phyloP scores from a whole-genome alignment of 2,888 invertebrate species.

The Diplolepis rosae region DNA sequence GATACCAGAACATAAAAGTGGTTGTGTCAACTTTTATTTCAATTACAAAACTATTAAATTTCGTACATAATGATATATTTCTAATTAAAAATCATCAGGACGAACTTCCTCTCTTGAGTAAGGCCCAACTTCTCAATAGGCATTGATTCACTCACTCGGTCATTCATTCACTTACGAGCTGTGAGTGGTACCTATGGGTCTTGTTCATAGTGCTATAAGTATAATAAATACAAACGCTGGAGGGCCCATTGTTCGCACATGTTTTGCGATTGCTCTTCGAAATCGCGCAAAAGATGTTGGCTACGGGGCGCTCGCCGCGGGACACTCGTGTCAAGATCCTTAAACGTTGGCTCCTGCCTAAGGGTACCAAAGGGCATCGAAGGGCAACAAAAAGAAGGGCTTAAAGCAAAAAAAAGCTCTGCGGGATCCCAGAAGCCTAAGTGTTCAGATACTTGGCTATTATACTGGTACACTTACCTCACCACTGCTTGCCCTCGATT shows the following conservation, averaged over 20 bases:
- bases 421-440: conserved; percentile 49
- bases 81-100: not conserved
- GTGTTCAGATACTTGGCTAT: conserved; percentile 36
- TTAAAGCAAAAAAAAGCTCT: conserved; percentile 47
- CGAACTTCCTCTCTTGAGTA: not conserved
- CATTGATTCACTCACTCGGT: not conserved
- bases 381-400: conserved; percentile 25
- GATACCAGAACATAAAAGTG: no score
- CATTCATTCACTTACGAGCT: conserved; percentile 39
- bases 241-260: conserved; percentile 63
- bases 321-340: conserved; percentile 47
- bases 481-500: conserved; percentile 23
- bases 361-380: conserved; percentile 13
- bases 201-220: conserved; percentile 59
- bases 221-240: conserved; percentile 65
- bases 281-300: conserved; percentile 50
- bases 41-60: not conserved
- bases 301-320: conserved; percentile 61
- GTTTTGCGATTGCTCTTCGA: conserved; percentile 64
- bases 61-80: not conserved
- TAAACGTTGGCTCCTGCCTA: conserved; percentile 13
- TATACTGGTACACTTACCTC: conserved; percentile 29
- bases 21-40: no score
- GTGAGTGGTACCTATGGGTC: conserved; percentile 47
- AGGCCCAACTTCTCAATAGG: conserved; percentile 10